phyloP scores from a whole-genome alignment of 2,888 invertebrate genomes.

The Monochamus alternatus region DNA sequence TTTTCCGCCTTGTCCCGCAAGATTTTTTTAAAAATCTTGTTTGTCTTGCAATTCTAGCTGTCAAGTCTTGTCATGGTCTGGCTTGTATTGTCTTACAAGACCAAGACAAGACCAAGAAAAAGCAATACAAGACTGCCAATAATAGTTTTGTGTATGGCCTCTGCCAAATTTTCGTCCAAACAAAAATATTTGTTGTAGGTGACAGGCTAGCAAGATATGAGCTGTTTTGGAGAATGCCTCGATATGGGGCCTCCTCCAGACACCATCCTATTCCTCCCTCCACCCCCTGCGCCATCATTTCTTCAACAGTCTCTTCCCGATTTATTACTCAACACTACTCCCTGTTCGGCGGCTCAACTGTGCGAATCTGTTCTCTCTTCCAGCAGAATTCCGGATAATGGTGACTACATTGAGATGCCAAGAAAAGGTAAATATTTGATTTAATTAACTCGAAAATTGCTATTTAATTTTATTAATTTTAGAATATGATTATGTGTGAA shows the following conservation, averaged over 20 bases:
- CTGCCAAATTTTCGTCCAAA: too few species aligned
- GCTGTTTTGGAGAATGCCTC: slow-evolving; percentile 76
- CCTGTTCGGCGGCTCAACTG: slow-evolving; percentile 77
- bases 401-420: slow-evolving; percentile 85
- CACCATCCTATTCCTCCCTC: slow-evolving; percentile 87
- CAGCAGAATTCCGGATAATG: slow-evolving; percentile 58
- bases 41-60: too few species aligned
- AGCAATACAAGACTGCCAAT: too few species aligned
- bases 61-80: too few species aligned
- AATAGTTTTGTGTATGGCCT: too few species aligned
- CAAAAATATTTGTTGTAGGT: not conserved
- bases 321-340: slow-evolving; percentile 73
- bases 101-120: too few species aligned
- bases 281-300: slow-evolving; percentile 88
- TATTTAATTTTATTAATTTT: too few species aligned
- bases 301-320: slow-evolving; percentile 73
- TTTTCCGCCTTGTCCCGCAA: too few species aligned
- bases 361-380: slow-evolving; percentile 76
- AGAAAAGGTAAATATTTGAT: slow-evolving; percentile 76
- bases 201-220: slow-evolving; percentile 67
- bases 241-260: slow-evolving; percentile 86
- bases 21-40: too few species aligned
- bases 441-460: not conserved
- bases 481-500: too few species aligned
- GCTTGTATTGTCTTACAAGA: too few species aligned